Base-by-base conservation (phyloP, 1,140 invertebrate genomes). In the Drosophila bipectinata region DNA sequence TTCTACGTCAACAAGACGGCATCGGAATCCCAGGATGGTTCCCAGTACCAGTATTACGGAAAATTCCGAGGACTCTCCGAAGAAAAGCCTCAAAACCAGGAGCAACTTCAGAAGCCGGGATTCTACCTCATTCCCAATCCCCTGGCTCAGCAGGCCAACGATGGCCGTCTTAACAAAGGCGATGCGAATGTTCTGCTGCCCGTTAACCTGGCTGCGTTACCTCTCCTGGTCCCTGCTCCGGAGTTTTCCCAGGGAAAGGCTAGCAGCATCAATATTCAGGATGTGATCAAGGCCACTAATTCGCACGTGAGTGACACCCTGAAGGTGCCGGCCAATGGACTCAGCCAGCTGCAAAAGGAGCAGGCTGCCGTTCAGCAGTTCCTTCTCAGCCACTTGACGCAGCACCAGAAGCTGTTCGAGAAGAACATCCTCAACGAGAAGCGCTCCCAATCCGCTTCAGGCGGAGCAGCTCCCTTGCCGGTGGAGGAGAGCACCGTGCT, bases 401-500 rank as follows among this genome's bases (percentile, higher is more conserved):
- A 62, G 53, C 45, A 62, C 10, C 45, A 64, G 15, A 37, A 58
- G 14, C 71, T 57, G 4, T 52, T 73, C 24, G 14, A 64, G 24
- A 56, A 74, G 39, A 56, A 72, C 10, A 34, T 75, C 1, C 45
- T 37, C 0, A 18, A 53, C 10, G 54, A 74, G 12, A 57, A 64
- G 32, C 67, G 82, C 3, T 81, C 82, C 1, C 45, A 74, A 10
- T 63, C 77, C 0, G 8, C 55, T 3, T 1, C 12, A 24, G 24
- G n/a, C 34, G 41, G 30, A 28, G 55, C 7, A 10, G 15, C 52
- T 7, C 56, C 34, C 34, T n/a, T 41, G 6, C 34, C n/a, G 7
- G 47, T 44, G n/a, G 77, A 87, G 26, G 82, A 87, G 15, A 77
- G 61, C 26, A 49, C 78, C 7, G 82, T 85, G 1, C 56, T 85